Evolutionary conservation across 2,888 invertebrate genomes (phyloP).

Genomic region (Pseudococcus longispinus): DNA sequence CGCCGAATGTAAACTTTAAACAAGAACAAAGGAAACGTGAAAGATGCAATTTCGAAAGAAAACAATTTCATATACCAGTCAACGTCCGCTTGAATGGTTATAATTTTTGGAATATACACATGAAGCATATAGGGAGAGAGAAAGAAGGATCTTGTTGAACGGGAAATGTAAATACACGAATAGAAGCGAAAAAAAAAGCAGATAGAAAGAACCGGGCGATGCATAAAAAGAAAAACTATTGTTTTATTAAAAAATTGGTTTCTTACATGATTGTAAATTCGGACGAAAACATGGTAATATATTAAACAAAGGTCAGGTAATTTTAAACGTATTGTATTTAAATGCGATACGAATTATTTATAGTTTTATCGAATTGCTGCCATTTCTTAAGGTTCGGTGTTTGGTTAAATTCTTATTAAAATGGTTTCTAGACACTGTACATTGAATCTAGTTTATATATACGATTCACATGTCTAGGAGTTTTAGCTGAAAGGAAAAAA

Average conservation of each 20-base stretch:
- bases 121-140: not conserved
- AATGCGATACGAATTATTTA: constrained; percentile 50
- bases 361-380: constrained; percentile 52
- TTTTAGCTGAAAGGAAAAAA: constrained; percentile 34
- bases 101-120: constrained; percentile 38
- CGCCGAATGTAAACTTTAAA: constrained; percentile 21
- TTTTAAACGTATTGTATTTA: constrained; percentile 56
- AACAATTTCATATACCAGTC: constrained; percentile 37
- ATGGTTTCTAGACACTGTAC: constrained; percentile 25
- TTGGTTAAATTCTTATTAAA: constrained; percentile 51
- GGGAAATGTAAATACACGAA: constrained; percentile 30
- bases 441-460: constrained; percentile 52
- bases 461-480: constrained; percentile 47
- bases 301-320: constrained; percentile 54
- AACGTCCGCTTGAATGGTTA: constrained; percentile 32
- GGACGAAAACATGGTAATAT: constrained; percentile 52
- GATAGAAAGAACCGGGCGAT: not conserved
- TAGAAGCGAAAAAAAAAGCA: not conserved
- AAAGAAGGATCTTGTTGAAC: constrained; percentile 9
- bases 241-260: constrained; percentile 52
- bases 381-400: constrained; percentile 32
- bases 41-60: constrained; percentile 42
- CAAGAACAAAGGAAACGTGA: constrained; percentile 41
- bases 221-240: constrained; percentile 44
- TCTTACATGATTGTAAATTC: constrained; percentile 54